Evolutionary conservation across 2,797 vertebrate species (phyloP), one percentile per base, ranked within the genome.

Genomic region (Sarcophilus harrisii): DNA sequence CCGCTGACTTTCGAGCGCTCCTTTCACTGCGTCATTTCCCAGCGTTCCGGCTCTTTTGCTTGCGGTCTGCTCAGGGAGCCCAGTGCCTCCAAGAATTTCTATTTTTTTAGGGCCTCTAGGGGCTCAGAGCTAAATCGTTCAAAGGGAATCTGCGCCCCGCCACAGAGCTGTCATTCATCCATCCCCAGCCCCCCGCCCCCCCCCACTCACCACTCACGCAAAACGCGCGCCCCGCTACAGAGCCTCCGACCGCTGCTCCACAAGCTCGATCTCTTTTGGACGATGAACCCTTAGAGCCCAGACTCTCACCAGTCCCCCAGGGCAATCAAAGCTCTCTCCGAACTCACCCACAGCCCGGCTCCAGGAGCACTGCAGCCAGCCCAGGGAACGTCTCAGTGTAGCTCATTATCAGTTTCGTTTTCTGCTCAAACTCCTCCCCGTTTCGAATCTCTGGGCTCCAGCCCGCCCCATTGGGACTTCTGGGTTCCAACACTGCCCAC

Each of bases 321-420:
- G 28, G 38, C 58, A 6, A 1, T 9, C 16, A 52, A 16, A 11
- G 9, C 57, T 38, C 8, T 6, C 5, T 18, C n/a, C 32, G 32
- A 38, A 87, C 38, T 87, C 73, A 87, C 21, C 89, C 0, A 4
- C 24, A 21, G 11, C 45, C 57, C 58, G 0, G 45, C 60, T 92
- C 54, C 18, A 28, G 58, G 21, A 2, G 5, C 13, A 21, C 54
- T 0, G 89, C 91, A 0, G 12, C 54, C 0, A 1, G 6, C 91
- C 0, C 27, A 12, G 0, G 13, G 0, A 29, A 18, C 0, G 4
- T 0, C 0, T 24, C 12, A 0, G 3, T 0, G 16, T 45, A 0
- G 5, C 38, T 24, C 0, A 0, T 54, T 92, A 81, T 94, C 58
- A 5, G 95, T 98, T 98, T 97, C 97, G 96, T 58, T 97, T 97